Evolutionary conservation across 2,113 vertebrate species (phyloP).

Genomic region (Otus sunia): DNA sequence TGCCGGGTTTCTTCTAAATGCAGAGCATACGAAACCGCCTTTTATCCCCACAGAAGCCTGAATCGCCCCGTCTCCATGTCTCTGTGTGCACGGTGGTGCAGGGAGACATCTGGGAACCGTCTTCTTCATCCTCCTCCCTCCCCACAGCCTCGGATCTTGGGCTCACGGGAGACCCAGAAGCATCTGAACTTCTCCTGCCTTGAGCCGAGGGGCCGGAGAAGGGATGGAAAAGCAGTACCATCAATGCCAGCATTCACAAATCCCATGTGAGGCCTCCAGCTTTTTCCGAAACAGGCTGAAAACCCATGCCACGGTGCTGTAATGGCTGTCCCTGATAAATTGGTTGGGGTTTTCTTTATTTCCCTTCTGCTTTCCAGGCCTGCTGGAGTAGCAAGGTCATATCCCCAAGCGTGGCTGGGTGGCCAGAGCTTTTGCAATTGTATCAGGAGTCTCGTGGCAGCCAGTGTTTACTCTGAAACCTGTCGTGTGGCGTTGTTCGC

Average conservation of each 20-base stretch:
- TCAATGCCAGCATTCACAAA: not conserved
- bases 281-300: not conserved
- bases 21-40: conserved; percentile 26
- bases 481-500: not conserved
- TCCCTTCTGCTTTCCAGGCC: not conserved
- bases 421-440: not conserved
- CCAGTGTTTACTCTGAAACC: conserved; percentile 39
- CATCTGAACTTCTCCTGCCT: not conserved
- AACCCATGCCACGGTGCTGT: not conserved
- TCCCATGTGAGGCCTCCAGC: not conserved
- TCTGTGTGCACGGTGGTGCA: too few relatives aligned
- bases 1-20: conserved; percentile 62
- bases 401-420: not conserved
- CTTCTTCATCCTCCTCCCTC: not conserved
- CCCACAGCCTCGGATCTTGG: not conserved
- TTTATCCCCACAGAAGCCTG: not conserved
- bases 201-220: not conserved
- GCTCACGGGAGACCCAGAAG: not conserved
- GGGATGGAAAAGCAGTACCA: not conserved
- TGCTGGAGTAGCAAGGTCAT: not conserved
- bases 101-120: not conserved
- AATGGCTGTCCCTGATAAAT: not conserved
- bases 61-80: accelerated
- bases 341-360: not conserved
- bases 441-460: not conserved